Conservation (phyloP, 2,113 vertebrate genomes). For the Trematocara marginatum region DNA sequence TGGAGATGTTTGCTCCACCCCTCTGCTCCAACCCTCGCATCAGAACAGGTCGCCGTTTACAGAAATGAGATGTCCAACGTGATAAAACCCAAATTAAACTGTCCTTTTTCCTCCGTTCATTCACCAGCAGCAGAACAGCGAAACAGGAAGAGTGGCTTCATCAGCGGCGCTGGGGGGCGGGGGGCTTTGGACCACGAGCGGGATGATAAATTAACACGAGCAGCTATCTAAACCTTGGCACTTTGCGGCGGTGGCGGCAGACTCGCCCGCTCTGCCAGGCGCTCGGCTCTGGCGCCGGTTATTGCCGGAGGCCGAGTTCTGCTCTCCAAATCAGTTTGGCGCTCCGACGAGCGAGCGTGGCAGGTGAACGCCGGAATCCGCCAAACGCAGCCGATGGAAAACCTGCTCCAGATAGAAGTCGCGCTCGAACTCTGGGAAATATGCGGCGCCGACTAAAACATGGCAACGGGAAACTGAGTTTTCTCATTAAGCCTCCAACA, state of each 20-base stretch:
- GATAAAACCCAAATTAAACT: neutral
- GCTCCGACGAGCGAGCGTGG: neutral
- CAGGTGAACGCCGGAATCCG: conserved; percentile 21
- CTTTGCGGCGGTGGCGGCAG: neutral
- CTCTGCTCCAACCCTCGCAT: neutral
- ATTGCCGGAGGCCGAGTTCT: neutral
- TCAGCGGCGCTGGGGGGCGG: neutral
- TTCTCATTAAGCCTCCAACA: neutral
- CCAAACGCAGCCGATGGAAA: neutral
- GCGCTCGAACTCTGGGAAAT: neutral
- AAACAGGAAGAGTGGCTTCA: neutral
- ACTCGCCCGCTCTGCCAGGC: neutral
- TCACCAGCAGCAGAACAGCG: neutral
- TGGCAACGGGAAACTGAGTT: neutral
- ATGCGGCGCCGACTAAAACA: neutral
- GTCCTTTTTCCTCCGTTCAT: neutral
- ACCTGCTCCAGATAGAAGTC: neutral
- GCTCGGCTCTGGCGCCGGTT: conserved; percentile 30
- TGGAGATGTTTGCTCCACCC: neutral
- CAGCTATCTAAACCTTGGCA: conserved; percentile 28
- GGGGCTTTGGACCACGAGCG: neutral
- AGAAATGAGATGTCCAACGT: neutral
- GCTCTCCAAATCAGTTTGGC: conserved; percentile 23
- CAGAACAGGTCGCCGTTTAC: neutral
- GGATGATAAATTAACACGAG: conserved; percentile 23